Evolutionary conservation across 2,113 vertebrate genomes (phyloP), one percentile per base, ranked within the genome.

Genomic region (Galbula dea): DNA sequence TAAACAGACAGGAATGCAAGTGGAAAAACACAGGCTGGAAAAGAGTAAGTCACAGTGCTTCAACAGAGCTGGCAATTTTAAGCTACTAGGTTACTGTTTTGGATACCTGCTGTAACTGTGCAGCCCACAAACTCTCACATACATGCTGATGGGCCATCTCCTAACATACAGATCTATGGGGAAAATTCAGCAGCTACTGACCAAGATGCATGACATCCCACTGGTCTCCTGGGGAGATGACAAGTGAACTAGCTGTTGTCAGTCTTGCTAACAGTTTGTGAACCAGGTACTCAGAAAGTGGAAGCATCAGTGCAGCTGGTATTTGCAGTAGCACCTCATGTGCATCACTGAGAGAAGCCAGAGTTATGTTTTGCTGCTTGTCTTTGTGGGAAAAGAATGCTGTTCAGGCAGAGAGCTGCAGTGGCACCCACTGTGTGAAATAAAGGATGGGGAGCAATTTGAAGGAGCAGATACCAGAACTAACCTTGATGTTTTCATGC

Each of bases 1-100:
- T 68, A 88, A 83, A 59, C 61, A 89, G 74, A 45, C 37, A 94
- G 67, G 80, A 81, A 86, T 63, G 43, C 76, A 94, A 86, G 74
- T 63, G 23, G 34, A 4, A 79, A 55, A 86, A n/a, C 26, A 27
- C 4, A 32, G 23, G 37, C 27, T 74, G 27, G 49, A 78, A 83
- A 65, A 36, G 43, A 49, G 26, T 39, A 52, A 73, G 26, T 39
- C 49, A 83, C 7, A 7, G 36, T 63, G 59, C 73, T 86, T 68
- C 68, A 66, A 8, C 1, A 58, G 46, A 15, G 3, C 11, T 57
- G 37, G 41, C 69, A 10, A 20, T 48, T 72, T 71, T 51, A 65
- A 91, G 24, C 23, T 7, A 77, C 30, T 29, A 54, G 6, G 12
- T 62, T 57, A 16, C 41, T 15, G 32, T 74, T 93, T 83, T 83